These are phyloP conservation scores for Lipotes vexillifer DNA, from an alignment of 2,113 vertebrate species.

Conservation along the genomic window DNA sequence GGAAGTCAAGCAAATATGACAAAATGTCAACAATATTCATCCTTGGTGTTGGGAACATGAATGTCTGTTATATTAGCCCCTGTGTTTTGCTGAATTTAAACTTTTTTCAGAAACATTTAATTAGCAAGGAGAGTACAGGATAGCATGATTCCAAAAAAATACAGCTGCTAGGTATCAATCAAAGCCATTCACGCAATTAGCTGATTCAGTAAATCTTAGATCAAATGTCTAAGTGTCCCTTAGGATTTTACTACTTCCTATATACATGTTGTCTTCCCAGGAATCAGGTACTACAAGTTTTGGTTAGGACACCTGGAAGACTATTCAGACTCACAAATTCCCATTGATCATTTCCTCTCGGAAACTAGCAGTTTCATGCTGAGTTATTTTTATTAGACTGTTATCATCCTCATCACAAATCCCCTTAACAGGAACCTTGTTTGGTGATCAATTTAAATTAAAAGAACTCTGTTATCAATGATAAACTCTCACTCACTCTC, in stretches of 20 bases:
- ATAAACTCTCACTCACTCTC: not conserved
- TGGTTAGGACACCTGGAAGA: slow-evolving; percentile 60
- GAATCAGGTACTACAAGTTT: slow-evolving; percentile 60
- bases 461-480: slow-evolving; percentile 19
- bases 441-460: slow-evolving; percentile 62
- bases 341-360: slow-evolving; percentile 66
- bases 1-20: not conserved
- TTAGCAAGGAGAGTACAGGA: not conserved
- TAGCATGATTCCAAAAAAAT: slow-evolving; percentile 1
- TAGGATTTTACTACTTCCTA: slow-evolving; percentile 49
- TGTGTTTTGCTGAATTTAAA: not conserved
- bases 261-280: slow-evolving; percentile 62
- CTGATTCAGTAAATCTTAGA: slow-evolving; percentile 35
- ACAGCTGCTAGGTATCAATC: not conserved
- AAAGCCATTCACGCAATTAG: slow-evolving; percentile 8
- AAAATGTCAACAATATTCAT: not conserved
- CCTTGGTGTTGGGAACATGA: not conserved
- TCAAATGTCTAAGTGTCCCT: slow-evolving; percentile 10
- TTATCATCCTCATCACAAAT: slow-evolving; percentile 49
- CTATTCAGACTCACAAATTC: slow-evolving; percentile 53
- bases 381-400: slow-evolving; percentile 69
- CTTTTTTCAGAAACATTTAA: slow-evolving; percentile 13
- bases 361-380: slow-evolving; percentile 70
- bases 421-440: slow-evolving; percentile 47
- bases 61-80: not conserved